These are phyloP conservation scores for Raillietiella orientalis DNA, from an alignment of 2,888 invertebrate genomes.

Conservation along the genomic window DNA sequence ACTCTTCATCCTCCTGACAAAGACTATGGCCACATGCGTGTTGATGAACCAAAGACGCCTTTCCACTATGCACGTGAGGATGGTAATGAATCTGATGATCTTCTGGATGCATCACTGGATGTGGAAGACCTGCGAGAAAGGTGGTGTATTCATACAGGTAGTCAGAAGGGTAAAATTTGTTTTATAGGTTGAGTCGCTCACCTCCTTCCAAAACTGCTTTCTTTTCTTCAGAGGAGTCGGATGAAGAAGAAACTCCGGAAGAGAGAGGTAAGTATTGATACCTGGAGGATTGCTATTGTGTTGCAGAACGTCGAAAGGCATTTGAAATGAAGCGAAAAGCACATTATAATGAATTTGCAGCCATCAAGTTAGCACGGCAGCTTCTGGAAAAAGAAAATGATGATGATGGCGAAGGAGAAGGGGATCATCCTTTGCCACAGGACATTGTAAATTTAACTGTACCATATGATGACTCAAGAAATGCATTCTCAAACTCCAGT, in stretches of 20 bases:
- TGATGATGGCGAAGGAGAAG: conserved; percentile 30
- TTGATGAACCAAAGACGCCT: conserved; percentile 92
- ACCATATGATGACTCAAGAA: too few relatives aligned
- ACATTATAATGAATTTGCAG: conserved; percentile 93
- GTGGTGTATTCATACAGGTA: too few relatives aligned
- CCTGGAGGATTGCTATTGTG: conserved; percentile 1
- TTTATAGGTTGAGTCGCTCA: too few relatives aligned
- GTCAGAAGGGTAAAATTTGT: too few relatives aligned
- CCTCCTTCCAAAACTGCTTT: too few relatives aligned
- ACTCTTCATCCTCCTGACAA: conserved; percentile 92
- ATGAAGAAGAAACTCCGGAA: conserved; percentile 24
- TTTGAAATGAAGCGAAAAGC: conserved; percentile 81
- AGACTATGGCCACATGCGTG: conserved; percentile 98
- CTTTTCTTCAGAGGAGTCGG: conserved; percentile 13
- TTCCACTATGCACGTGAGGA: conserved; percentile 21
- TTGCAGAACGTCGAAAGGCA: conserved; percentile 28
- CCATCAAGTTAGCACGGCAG: conserved; percentile 63
- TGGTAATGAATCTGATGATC: conserved; percentile 6
- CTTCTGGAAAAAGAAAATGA: conserved; percentile 65
- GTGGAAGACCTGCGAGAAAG: too few relatives aligned
- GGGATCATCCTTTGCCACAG: too few relatives aligned
- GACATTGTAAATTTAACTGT: too few relatives aligned
- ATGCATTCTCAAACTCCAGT: too few relatives aligned
- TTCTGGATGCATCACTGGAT: not conserved
- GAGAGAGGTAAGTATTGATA: conserved; percentile 15